Conservation (phyloP, 30 jellyfish, hydroid and myxozoan species). For the Clytia hemisphaerica region DNA sequence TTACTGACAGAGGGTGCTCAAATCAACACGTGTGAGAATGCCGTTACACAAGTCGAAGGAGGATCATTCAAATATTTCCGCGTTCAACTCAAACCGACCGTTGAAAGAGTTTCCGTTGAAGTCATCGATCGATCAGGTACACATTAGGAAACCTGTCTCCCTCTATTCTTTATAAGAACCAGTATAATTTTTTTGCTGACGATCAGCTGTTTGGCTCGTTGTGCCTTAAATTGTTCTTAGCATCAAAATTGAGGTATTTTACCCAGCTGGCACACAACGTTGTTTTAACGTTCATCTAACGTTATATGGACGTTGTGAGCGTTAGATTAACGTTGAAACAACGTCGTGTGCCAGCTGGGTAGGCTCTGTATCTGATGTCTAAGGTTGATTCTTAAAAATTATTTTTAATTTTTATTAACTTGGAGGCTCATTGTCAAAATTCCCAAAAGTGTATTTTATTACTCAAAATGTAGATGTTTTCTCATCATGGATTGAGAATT, state of each 20-base stretch:
- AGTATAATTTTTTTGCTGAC: background rate
- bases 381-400: background rate
- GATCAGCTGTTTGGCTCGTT: no score
- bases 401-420: no score
- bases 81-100: conserved; percentile 6
- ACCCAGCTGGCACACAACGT: no score
- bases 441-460: no score
- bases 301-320: no score
- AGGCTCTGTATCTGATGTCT: no score
- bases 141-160: conserved; percentile 35
- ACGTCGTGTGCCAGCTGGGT: no score
- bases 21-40: conserved; percentile 78
- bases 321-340: no score
- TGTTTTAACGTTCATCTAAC: no score
- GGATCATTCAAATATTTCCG: conserved; percentile 91
- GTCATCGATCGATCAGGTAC: conserved; percentile 20
- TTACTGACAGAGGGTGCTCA: conserved; percentile 99
- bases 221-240: no score
- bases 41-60: conserved; percentile 85
- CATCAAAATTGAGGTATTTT: conserved; percentile 66
- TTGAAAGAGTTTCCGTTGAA: background rate
- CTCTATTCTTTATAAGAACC: background rate
- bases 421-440: no score
- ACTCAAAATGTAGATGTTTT: no score
- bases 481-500: background rate